phyloP scores from a whole-genome alignment of 2,113 vertebrate species.

The Neolamprologus hecqui region DNA sequence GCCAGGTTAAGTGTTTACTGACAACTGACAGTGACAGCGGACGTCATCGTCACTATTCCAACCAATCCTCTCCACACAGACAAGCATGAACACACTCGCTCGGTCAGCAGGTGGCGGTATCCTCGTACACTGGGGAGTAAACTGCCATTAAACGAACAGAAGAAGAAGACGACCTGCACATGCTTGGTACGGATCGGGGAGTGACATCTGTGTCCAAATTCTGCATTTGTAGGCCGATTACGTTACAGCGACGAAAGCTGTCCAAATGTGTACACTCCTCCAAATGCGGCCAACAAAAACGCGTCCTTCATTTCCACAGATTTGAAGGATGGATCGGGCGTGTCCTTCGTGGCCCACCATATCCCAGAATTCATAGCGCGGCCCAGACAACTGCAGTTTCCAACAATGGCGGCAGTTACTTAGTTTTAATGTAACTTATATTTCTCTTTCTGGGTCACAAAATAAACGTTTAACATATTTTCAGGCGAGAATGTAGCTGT shows the following conservation, averaged over 20 bases:
- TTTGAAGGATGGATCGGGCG: neutral
- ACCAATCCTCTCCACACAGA: neutral
- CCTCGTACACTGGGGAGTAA: neutral
- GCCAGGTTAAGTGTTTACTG: neutral
- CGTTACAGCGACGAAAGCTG: accelerated
- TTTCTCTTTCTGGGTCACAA: neutral
- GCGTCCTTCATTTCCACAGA: accelerated
- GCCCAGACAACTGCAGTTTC: neutral
- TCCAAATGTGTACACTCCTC: neutral
- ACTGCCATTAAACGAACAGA: neutral
- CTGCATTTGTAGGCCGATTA: neutral
- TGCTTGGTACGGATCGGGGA: accelerated
- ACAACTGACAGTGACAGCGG: neutral
- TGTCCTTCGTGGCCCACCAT: neutral
- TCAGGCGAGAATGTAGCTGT: accelerated
- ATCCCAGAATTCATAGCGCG: neutral
- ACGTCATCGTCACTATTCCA: neutral
- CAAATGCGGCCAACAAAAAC: accelerated
- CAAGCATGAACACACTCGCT: accelerated
- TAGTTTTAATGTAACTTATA: neutral
- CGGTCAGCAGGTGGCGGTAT: neutral
- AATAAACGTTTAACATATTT: accelerated
- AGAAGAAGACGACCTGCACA: neutral
- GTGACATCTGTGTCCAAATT: neutral
- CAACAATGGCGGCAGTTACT: accelerated